Evolutionary conservation across 1,140 invertebrate species (phyloP), one percentile per base, ranked within the genome.

Genomic region (Polyergus mexicanus): DNA sequence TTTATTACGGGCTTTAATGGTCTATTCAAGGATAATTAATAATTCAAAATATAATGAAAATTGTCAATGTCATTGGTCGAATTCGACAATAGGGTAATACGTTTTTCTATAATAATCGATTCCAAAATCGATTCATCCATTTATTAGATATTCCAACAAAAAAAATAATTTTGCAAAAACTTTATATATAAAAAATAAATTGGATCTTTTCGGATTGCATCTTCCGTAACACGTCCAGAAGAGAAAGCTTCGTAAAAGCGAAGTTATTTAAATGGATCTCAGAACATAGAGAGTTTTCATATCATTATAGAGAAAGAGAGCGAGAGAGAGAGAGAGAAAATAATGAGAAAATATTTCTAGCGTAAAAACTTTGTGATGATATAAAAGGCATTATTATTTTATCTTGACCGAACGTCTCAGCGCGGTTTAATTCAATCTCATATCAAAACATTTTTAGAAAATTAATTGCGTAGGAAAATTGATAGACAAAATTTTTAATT

Each of bases 231-330:
- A 19, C 32, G 32, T 0, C 38, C 16, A 41, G 10, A 68, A n/a
- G 1, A 44, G 11, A 58, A 56, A 58, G 51, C 11, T 44, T n/a
- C 35, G 63, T 25, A 7, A 32, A 32, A 41, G 22, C 28, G 25
- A 71, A 81, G 11, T 71, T 72, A 72, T 58, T 81, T 71, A 69
- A 78, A 81, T 60, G 10, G 44, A 58, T 58, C 8, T 58, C 54
- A 28, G 11, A 25, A 60, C 25, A 71, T 28, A 56, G 13, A 47
- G 44, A 51, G 25, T 58, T 81, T 28, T 71, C 13, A 58, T 11
- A 44, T 69, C 25, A 22, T 7, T 5, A 51, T 51, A 51, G 16
- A 44, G 41, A 51, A 5, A 16, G 4, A 51, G 16, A 44, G 41
- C 19, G 0, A 16, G 4, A 51, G 16, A 44, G 41, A 51, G 0